Conservation (phyloP, 1,140 invertebrate species). For the Heliconius congener region DNA sequence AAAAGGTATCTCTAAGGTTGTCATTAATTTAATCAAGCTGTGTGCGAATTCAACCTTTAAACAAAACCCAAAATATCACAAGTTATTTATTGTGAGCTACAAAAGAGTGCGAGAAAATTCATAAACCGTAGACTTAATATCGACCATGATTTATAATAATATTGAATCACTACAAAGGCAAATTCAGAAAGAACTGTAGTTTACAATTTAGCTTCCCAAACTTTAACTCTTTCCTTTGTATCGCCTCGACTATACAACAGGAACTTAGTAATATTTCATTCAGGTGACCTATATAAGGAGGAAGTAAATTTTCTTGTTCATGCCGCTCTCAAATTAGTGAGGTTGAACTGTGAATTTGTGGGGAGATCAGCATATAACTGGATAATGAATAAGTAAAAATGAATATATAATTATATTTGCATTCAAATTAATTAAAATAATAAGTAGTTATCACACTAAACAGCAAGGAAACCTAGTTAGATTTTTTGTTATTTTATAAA, state of each 20-base stretch:
- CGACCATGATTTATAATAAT: neutral
- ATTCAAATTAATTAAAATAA: too few species aligned
- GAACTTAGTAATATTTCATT: conserved; percentile 19
- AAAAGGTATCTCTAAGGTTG: too few species aligned
- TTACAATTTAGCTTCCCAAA: neutral
- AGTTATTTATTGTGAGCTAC: too few species aligned
- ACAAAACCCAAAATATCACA: too few species aligned
- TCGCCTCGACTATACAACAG: conserved; percentile 2
- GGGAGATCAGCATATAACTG: conserved; percentile 1
- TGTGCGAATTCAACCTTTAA: too few species aligned
- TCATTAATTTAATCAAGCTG: too few species aligned
- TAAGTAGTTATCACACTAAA: neutral
- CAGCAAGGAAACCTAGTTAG: neutral
- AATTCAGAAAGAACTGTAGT: neutral
- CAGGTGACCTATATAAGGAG: conserved; percentile 19
- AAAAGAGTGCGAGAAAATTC: too few species aligned
- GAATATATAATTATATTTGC: neutral
- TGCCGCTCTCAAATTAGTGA: conserved; percentile 3
- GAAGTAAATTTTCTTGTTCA: conserved; percentile 19
- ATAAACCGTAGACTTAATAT: neutral
- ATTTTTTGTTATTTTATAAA: too few species aligned
- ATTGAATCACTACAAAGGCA: neutral
- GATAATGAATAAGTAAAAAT: neutral
- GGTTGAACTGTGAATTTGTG: conserved; percentile 8
- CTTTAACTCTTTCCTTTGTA: conserved; percentile 14